Base-by-base conservation (phyloP, 2,797 vertebrate genomes). In the Rhinoraja longicauda region DNA sequence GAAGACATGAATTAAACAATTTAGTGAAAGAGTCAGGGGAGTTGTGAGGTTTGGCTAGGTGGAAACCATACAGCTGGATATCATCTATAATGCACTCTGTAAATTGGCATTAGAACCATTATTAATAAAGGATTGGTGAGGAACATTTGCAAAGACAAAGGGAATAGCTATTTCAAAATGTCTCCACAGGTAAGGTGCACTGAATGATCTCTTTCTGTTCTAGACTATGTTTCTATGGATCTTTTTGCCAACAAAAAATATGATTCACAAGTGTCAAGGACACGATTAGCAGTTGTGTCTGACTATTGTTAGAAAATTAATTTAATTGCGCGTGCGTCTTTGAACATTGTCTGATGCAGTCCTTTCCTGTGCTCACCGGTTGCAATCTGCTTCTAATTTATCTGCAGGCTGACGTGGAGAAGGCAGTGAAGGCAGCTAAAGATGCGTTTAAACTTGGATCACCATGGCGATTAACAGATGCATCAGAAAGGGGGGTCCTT, bases 391-490 rank as follows among this genome's bases (percentile, higher is more conserved):
- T 21, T 90, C 90, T 73, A 13, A 75, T 92, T 26, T 91, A 70
- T 19, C 70, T 93, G 19, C 95, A 99, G 99, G 97, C 95, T 4
- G 99, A 99, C 0, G 98, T 99, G 75, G 96, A 99, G 93, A 98
- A 96, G 94, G 99, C 98, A 0, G 98, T 99, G 29, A 95, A 97
- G 93, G 98, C 98, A 7, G 99, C 98, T 53, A 96, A 93, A 59
- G 94, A 97, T 0, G 98, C 98, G 0, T 99, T 99, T 94, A 96
- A 94, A 93, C 94, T 98, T 93, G 99, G 98, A 26, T 99, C 98
- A 0, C 98, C 98, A 9, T 99, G 98, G 99, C 96, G 98, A 94
- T 97, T 97, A 93, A 98, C 97, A 98, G 98, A 99, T 0, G 98
- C 99, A 0, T 99, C 98, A 0, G 94, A 98, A 0, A 96, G 99